These are phyloP conservation scores for Eptatretus atami DNA, from an alignment of 2,797 vertebrate species.

Conservation along the genomic window DNA sequence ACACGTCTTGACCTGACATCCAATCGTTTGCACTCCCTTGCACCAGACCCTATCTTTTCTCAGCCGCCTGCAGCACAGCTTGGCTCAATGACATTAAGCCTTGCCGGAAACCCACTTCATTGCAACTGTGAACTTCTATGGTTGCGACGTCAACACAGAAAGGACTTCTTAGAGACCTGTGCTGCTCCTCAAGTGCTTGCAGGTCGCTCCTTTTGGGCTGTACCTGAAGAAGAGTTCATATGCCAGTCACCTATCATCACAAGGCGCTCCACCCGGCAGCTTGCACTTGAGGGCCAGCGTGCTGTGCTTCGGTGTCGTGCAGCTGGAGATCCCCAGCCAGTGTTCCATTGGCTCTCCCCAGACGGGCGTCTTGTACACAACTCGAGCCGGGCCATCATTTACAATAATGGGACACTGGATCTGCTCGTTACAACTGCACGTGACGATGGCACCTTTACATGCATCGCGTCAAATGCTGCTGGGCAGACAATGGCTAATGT, in stretches of 20 bases:
- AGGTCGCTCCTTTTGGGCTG: constrained; percentile 57
- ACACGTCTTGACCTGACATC: constrained; percentile 65
- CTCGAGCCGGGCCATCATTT: constrained; percentile 37
- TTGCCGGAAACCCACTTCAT: constrained; percentile 58
- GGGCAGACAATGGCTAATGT: constrained; percentile 44
- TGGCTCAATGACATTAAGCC: constrained; percentile 33
- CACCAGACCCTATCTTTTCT: constrained; percentile 50
- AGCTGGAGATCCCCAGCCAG: constrained; percentile 43
- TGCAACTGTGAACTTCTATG: constrained; percentile 68
- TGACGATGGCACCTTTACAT: constrained; percentile 46
- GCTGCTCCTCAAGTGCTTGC: constrained; percentile 39
- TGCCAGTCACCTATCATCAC: constrained; percentile 66
- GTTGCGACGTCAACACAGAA: constrained; percentile 35
- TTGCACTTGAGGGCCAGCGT: constrained; percentile 54
- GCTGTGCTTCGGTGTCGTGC: constrained; percentile 44
- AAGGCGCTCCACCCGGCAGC: constrained; percentile 48
- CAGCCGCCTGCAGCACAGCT: constrained; percentile 32
- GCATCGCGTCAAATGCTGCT: constrained; percentile 56
- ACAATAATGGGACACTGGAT: constrained; percentile 51
- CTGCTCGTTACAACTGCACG: constrained; percentile 36
- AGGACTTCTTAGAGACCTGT: constrained; percentile 63
- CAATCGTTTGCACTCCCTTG: constrained; percentile 45
- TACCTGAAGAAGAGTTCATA: constrained; percentile 60
- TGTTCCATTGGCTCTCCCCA: constrained; percentile 61
- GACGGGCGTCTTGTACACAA: constrained; percentile 50